These are phyloP conservation scores for Pseudanteris insignis DNA, from an alignment of 2,888 invertebrate genomes.

Conservation along the genomic window DNA sequence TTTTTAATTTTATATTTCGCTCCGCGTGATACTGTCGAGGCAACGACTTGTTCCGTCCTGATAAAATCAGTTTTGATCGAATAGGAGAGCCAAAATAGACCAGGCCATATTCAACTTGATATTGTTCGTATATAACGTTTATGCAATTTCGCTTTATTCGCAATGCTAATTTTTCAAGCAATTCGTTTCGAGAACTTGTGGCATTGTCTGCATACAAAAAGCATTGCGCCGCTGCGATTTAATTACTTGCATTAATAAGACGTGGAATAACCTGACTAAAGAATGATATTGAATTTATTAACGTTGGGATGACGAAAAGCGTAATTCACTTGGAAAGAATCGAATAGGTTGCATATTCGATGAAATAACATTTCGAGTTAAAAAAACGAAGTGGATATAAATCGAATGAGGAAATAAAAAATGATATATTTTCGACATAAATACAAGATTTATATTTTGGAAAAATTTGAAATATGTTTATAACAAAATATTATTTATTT, in stretches of 20 bases:
- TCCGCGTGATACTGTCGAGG: conserved; percentile 11
- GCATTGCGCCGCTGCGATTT: conserved; percentile 1
- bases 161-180: conserved; percentile 3
- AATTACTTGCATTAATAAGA: conserved; percentile 16
- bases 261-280: too few relatives aligned
- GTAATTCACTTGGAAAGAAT: too few relatives aligned
- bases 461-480: too few relatives aligned
- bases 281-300: conserved; percentile 6
- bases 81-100: conserved; percentile 26
- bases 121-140: conserved; percentile 26
- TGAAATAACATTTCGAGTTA: too few relatives aligned
- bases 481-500: too few relatives aligned
- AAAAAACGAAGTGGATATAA: too few relatives aligned
- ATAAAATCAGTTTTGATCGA: conserved; percentile 34
- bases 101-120: conserved; percentile 20
- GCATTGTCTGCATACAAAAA: conserved; percentile 14
- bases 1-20: conserved; percentile 21
- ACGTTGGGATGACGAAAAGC: conserved; percentile 5
- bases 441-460: too few relatives aligned
- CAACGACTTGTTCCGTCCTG: conserved; percentile 16
- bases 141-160: conserved; percentile 23
- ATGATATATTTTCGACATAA: too few relatives aligned
- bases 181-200: conserved; percentile 4
- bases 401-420: too few relatives aligned
- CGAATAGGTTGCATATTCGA: too few relatives aligned